Base-by-base conservation (phyloP, 2,797 vertebrate species). In the Rhadinocentrus ornatus region DNA sequence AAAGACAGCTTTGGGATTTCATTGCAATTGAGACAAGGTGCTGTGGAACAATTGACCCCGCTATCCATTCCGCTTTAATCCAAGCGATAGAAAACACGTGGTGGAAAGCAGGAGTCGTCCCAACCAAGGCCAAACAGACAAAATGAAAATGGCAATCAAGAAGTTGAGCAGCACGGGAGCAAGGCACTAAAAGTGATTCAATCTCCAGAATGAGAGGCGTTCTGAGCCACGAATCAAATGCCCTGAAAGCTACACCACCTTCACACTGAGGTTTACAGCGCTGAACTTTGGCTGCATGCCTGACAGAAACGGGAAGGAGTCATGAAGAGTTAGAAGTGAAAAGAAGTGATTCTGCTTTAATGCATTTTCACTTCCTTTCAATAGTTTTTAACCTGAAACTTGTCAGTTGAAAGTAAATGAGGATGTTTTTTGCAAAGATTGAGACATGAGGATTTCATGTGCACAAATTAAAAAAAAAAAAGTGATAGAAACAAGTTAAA, bases 31-130 rank as follows among this genome's bases (percentile, higher is more conserved):
- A 58, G 59, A 0, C n/a, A 35, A 64, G 65, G 69, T 7, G 1
- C 20, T 13, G 22, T 15, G 62, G 58, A 77, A 54, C 58, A 41
- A 24, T 34, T 68, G 77, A 78, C 69, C 69, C 66, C 8, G 11
- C 55, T 63, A 73, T 85, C 73, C 66, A 71, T 86, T 85, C 77
- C 78, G 67, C 72, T 78, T 72, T 56, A 74, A 84, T 80, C 57
- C 59, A 59, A 26, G 78, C 73, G 63, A 82, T 57, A 62, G 76
- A 69, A 82, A 84, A 76, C 77, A 77, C 46, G 59, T 84, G 80
- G 50, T 29, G 62, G 32, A 34, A 41, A 52, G 22, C 9, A 10
- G 1, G 58, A 50, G 55, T 6, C 11, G 13, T 39, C 34, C 46
- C 74, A 75, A 63, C 24, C 26, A 6, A 37, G 72, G 75, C 80